These are phyloP conservation scores for Conus betulinus DNA, from an alignment of 1,140 invertebrate genomes.

Conservation along the genomic window DNA sequence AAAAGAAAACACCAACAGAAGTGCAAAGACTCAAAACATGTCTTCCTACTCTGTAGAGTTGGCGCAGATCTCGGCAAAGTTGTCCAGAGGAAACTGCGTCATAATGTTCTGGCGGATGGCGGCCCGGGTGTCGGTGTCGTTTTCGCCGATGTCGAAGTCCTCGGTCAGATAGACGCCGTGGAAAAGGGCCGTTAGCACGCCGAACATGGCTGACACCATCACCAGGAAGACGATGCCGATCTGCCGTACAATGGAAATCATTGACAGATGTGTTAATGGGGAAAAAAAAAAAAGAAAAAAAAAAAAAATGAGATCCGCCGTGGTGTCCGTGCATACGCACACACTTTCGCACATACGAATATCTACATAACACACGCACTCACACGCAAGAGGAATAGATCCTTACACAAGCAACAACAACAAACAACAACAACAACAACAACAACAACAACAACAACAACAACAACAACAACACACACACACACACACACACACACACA, in stretches of 20 bases:
- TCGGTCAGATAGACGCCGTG: constrained; percentile 35
- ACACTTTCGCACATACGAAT: background rate
- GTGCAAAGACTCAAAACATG: no score
- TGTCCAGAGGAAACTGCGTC: background rate
- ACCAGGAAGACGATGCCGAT: constrained; percentile 27
- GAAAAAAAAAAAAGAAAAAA: background rate
- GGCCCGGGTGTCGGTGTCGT: background rate
- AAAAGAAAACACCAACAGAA: no score
- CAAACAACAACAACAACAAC: no score
- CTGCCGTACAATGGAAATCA: background rate
- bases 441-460: no score
- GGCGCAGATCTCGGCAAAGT: background rate
- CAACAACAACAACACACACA: no score
- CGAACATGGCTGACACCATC: constrained; percentile 28
- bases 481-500: no score
- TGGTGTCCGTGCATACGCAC: background rate
- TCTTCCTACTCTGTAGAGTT: background rate
- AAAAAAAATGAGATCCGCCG: background rate
- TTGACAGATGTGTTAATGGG: no score
- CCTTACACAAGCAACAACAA: no score
- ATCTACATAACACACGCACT: background rate
- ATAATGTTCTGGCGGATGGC: constrained; percentile 15
- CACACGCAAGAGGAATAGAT: no score
- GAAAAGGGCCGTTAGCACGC: constrained; percentile 37
- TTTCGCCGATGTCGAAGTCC: background rate